These are phyloP conservation scores for Macrobrachium nipponense DNA, from an alignment of 1,140 invertebrate genomes.

Conservation along the genomic window DNA sequence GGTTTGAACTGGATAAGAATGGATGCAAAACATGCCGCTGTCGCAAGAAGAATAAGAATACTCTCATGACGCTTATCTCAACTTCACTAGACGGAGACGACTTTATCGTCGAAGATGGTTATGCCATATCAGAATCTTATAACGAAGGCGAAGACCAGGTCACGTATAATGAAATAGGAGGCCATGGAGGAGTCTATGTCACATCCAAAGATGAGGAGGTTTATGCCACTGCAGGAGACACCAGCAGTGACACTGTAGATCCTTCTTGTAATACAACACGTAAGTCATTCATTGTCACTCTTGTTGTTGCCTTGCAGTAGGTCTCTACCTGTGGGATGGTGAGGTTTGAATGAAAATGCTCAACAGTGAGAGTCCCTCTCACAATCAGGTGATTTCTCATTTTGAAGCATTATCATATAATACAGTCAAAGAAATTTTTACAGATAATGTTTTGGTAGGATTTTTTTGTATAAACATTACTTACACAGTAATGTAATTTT, in stretches of 20 bases:
- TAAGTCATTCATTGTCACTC: background rate
- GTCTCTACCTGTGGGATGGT: no score
- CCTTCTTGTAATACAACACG: constrained; percentile 12
- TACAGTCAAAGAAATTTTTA: no score
- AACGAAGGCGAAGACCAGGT: background rate
- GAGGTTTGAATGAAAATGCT: no score
- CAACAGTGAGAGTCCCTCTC: no score
- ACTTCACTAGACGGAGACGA: background rate
- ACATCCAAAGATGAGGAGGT: no score
- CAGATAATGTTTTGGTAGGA: no score
- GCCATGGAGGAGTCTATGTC: background rate
- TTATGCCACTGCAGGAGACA: background rate
- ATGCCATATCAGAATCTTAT: background rate
- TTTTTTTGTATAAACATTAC: no score
- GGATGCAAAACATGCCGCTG: constrained; percentile 34
- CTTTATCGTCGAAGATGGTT: constrained; percentile 6
- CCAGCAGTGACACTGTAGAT: background rate
- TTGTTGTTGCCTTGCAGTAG: no score
- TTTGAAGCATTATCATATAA: no score
- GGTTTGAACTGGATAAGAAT: constrained; percentile 6
- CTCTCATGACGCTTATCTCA: background rate
- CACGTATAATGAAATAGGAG: constrained; percentile 6
- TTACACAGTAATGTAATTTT: no score
- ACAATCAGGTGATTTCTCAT: no score
- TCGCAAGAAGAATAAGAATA: background rate